Percentiles rank a stretch among this genome's conserved stretches.
Conservation (phyloP, 2,888 invertebrate genomes). For the Caenorhabditis sp. region DNA sequence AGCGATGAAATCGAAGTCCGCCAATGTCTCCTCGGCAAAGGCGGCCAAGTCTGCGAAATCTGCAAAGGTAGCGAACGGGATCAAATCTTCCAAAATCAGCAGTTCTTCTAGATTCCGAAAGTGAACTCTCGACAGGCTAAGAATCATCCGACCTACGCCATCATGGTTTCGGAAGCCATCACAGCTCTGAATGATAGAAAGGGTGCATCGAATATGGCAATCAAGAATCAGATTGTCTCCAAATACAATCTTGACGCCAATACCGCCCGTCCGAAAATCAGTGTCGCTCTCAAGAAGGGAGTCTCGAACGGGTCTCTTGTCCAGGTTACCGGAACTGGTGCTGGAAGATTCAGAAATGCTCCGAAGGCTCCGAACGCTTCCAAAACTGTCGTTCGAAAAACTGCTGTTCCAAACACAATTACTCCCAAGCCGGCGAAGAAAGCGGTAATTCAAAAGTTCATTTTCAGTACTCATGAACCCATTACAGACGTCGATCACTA, state of each 20-base stretch:
- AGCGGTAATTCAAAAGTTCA: neutral
- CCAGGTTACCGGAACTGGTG: constrained; percentile 13
- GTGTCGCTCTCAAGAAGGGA: constrained; percentile 23
- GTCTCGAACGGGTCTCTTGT: constrained; percentile 9
- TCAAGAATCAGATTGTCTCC: constrained; percentile 4
- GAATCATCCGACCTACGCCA: constrained; percentile 16
- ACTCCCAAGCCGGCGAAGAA: neutral
- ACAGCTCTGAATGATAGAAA: constrained; percentile 14
- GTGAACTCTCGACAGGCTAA: neutral
- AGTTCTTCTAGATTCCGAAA: constrained; percentile 1
- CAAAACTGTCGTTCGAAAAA: neutral
- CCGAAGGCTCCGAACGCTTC: neutral
- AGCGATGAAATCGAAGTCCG: neutral
- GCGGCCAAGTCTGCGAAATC: constrained; percentile 2
- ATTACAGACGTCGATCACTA: neutral
- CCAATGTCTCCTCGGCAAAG: neutral
- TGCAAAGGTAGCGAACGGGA: neutral
- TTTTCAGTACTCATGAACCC: neutral
- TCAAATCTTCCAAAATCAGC: neutral
- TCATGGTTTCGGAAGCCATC: constrained; percentile 28
- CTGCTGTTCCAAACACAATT: neutral
- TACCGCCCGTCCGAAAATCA: neutral
- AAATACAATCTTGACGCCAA: neutral
- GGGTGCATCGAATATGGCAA: constrained; percentile 1
- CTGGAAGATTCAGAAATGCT: constrained; percentile 33